These are phyloP conservation scores for Drosophila prolongata DNA, from an alignment of 2,888 invertebrate genomes.

Conservation along the genomic window DNA sequence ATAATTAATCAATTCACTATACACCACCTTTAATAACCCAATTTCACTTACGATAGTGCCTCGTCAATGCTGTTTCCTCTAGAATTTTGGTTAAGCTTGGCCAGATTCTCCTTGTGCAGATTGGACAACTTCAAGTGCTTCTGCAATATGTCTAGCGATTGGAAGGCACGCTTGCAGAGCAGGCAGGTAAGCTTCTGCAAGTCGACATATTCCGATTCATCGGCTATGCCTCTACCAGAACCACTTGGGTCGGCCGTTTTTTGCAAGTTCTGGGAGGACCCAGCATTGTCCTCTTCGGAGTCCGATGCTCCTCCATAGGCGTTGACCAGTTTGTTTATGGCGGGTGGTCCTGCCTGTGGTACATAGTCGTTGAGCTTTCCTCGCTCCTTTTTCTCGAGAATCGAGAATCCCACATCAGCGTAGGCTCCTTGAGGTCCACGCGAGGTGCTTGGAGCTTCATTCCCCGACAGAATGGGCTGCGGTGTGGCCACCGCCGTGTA, in stretches of 20 bases:
- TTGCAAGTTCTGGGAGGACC: constrained; percentile 83
- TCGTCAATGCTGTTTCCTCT: constrained; percentile 18
- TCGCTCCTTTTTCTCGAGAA: constrained; percentile 91
- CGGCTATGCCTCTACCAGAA: constrained; percentile 73
- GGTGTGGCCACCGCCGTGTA: constrained; percentile 82
- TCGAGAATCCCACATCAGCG: constrained; percentile 96
- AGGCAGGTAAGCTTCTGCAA: constrained; percentile 96
- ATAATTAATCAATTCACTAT: too few species aligned
- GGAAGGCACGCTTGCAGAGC: constrained; percentile 97
- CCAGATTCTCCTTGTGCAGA: constrained; percentile 95
- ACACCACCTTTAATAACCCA: not conserved
- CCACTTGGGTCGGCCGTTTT: not conserved
- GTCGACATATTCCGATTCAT: constrained; percentile 92
- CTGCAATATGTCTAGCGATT: constrained; percentile 93
- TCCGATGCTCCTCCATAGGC: constrained; percentile 89
- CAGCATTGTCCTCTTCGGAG: constrained; percentile 85
- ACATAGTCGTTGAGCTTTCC: constrained; percentile 80
- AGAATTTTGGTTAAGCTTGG: constrained; percentile 84
- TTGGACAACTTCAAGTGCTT: constrained; percentile 97
- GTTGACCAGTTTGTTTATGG: constrained; percentile 87
- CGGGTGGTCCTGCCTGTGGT: constrained; percentile 41
- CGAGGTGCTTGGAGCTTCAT: constrained; percentile 62
- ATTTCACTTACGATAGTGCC: constrained; percentile 58
- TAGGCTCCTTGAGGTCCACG: constrained; percentile 86
- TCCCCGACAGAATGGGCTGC: constrained; percentile 72